Conservation (phyloP, 2,797 vertebrate genomes). For the Pangasius larnaudii region DNA sequence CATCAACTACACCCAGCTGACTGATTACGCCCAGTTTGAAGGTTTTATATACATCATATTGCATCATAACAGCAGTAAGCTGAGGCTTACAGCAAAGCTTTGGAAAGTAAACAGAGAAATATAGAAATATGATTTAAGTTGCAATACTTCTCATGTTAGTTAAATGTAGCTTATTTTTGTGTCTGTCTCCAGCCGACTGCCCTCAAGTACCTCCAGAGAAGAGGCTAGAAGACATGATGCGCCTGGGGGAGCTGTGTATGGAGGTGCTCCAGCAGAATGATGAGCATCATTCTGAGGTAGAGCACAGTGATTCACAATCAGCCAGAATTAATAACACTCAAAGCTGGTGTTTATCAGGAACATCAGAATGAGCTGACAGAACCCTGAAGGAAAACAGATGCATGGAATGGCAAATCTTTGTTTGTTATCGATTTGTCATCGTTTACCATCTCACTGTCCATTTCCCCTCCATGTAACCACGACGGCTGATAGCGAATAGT, state of each 20-base stretch:
- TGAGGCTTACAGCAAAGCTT: background rate
- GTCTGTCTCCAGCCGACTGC: slow-evolving; percentile 65
- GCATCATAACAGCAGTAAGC: background rate
- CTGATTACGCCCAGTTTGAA: slow-evolving; percentile 93
- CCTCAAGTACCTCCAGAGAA: slow-evolving; percentile 81
- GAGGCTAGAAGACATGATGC: slow-evolving; percentile 88
- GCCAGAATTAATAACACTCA: background rate
- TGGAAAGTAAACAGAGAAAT: background rate
- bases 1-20: slow-evolving; percentile 94
- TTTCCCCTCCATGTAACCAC: slow-evolving; percentile 49
- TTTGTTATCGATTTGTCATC: slow-evolving; percentile 61
- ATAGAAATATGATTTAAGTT: background rate
- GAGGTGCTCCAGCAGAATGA: slow-evolving; percentile 97
- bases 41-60: slow-evolving; percentile 65
- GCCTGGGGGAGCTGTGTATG: slow-evolving; percentile 91
- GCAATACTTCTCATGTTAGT: background rate
- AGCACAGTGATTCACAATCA: slow-evolving; percentile 10
- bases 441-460: slow-evolving; percentile 62
- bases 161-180: background rate
- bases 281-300: slow-evolving; percentile 96
- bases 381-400: slow-evolving; percentile 23
- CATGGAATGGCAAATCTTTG: slow-evolving; percentile 44
- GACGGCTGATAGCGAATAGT: slow-evolving; percentile 54
- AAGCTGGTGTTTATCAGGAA: background rate
- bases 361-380: background rate